phyloP scores from a whole-genome alignment of 1,140 invertebrate species.

The Pantala flavescens region DNA sequence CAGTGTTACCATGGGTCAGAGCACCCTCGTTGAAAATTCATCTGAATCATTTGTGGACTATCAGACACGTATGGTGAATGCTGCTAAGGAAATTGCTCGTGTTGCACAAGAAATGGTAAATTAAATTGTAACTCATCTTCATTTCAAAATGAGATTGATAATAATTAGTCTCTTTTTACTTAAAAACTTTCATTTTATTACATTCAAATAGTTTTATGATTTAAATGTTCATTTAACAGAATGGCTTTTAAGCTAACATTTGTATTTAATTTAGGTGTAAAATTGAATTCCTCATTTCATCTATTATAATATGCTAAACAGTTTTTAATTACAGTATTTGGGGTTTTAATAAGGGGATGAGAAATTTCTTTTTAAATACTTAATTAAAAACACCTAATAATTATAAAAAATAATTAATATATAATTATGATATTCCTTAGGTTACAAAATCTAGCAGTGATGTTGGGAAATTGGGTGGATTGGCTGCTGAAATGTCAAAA shows the following conservation, averaged over 20 bases:
- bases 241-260: too few species aligned
- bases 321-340: too few species aligned
- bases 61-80: slow-evolving; percentile 91
- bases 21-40: slow-evolving; percentile 34
- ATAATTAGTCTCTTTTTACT: too few species aligned
- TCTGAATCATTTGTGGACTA: slow-evolving; percentile 83
- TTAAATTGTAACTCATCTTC: too few species aligned
- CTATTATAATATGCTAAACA: too few species aligned
- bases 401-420: too few species aligned
- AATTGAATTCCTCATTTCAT: too few species aligned
- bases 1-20: slow-evolving; percentile 28
- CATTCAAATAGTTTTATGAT: neutral
- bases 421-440: too few species aligned
- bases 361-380: too few species aligned
- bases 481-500: slow-evolving; percentile 76
- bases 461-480: slow-evolving; percentile 54
- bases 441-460: slow-evolving; percentile 42
- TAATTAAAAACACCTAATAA: too few species aligned
- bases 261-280: neutral
- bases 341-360: too few species aligned
- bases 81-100: slow-evolving; percentile 86
- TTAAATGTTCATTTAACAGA: neutral
- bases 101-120: slow-evolving; percentile 87
- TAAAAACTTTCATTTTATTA: slow-evolving; percentile 12
- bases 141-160: too few species aligned